Evolutionary conservation across 2,888 invertebrate species (phyloP).

Genomic region (Microctonus brassicae): DNA sequence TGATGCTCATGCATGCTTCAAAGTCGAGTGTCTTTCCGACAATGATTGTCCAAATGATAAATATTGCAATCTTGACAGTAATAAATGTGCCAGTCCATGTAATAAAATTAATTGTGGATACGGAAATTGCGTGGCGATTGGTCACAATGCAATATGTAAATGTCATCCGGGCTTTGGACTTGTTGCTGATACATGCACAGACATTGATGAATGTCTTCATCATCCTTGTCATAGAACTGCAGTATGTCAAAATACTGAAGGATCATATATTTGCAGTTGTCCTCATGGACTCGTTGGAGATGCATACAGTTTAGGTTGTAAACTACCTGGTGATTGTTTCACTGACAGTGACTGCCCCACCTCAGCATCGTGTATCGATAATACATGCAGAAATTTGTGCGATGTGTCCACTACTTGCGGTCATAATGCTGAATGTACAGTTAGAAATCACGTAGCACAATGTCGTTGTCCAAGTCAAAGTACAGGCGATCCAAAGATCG

Average conservation of each 20-base stretch:
- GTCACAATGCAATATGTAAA: slow-evolving; percentile 81
- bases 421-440: slow-evolving; percentile 80
- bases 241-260: slow-evolving; percentile 82
- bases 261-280: slow-evolving; percentile 84
- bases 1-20: slow-evolving; percentile 89
- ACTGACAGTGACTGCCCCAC: slow-evolving; percentile 84
- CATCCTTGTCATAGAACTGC: slow-evolving; percentile 87
- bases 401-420: slow-evolving; percentile 79
- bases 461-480: slow-evolving; percentile 84
- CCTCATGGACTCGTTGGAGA: slow-evolving; percentile 86
- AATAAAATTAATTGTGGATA: slow-evolving; percentile 83
- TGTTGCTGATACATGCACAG: slow-evolving; percentile 78
- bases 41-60: slow-evolving; percentile 83
- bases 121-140: slow-evolving; percentile 81
- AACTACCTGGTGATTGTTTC: slow-evolving; percentile 86
- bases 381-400: slow-evolving; percentile 85
- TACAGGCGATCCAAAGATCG: slow-evolving; percentile 79
- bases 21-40: slow-evolving; percentile 86
- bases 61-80: slow-evolving; percentile 80
- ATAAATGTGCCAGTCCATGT: slow-evolving; percentile 89
- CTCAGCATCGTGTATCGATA: slow-evolving; percentile 81
- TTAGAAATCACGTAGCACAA: slow-evolving; percentile 77
- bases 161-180: slow-evolving; percentile 83
- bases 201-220: slow-evolving; percentile 83
- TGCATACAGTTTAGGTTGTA: slow-evolving; percentile 80